Percentiles rank a stretch among this genome's conserved stretches.
These are phyloP conservation scores for Apis laboriosa DNA, from an alignment of 1,140 invertebrate species.

Conservation along the genomic window DNA sequence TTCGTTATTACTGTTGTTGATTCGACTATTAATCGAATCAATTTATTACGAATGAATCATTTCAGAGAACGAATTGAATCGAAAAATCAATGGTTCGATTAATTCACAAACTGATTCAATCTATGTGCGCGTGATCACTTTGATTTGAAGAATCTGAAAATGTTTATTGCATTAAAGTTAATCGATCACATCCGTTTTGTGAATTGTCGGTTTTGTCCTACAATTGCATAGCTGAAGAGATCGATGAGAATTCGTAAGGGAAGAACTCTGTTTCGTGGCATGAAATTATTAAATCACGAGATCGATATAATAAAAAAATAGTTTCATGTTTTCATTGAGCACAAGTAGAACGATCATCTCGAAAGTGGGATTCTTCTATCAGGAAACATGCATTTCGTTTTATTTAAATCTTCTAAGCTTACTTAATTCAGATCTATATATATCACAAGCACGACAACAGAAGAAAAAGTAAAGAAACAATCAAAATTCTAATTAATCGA, in stretches of 20 bases:
- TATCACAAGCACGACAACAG: neutral
- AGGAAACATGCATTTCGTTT: neutral
- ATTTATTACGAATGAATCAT: neutral
- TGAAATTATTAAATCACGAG: conserved; percentile 25
- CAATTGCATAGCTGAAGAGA: conserved; percentile 30
- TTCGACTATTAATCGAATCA: too few relatives aligned
- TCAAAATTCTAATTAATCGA: neutral
- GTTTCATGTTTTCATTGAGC: neutral
- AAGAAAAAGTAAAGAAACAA: neutral
- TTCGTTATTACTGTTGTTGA: too few relatives aligned
- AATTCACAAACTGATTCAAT: neutral
- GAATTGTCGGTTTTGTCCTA: conserved; percentile 29
- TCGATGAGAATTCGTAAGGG: neutral
- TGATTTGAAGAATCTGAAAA: too few relatives aligned
- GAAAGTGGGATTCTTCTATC: neutral
- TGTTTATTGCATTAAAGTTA: conserved; percentile 2
- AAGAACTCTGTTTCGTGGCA: conserved; percentile 16
- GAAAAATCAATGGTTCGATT: neutral
- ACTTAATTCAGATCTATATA: neutral
- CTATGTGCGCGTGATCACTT: neutral
- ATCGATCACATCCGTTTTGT: conserved; percentile 22
- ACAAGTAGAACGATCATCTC: neutral
- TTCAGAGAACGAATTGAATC: neutral
- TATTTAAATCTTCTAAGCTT: neutral
- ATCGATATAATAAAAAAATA: neutral